Conservation (phyloP, 2,888 invertebrate species). For the Callyntrura guangdongensis region DNA sequence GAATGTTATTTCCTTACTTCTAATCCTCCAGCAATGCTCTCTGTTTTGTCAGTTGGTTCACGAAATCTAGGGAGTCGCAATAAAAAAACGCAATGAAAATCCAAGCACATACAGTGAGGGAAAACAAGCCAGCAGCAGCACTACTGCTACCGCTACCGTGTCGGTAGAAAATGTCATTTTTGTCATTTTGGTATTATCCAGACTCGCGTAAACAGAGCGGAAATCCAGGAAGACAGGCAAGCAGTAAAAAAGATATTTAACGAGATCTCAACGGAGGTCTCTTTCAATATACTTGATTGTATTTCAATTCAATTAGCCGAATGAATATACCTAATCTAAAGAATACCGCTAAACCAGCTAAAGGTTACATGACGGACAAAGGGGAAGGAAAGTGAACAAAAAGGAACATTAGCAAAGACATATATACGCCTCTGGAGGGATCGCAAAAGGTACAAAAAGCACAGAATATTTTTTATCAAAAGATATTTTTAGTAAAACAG, state of each 20-base stretch:
- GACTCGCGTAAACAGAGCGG: conserved; percentile 33
- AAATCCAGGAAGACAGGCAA: not conserved
- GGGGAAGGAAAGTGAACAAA: not conserved
- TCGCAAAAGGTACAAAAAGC: too few relatives aligned
- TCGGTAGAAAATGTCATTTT: conserved; percentile 36
- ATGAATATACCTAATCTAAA: not conserved
- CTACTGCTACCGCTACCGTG: too few relatives aligned
- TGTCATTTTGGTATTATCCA: conserved; percentile 43
- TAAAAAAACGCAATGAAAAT: conserved; percentile 27
- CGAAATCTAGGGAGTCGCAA: not conserved
- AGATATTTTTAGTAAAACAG: too few relatives aligned
- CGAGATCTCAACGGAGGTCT: not conserved
- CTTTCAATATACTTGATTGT: not conserved
- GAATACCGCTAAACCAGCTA: too few relatives aligned
- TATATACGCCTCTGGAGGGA: too few relatives aligned
- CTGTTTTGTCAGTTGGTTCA: not conserved
- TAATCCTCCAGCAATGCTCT: conserved; percentile 1
- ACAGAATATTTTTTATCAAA: too few relatives aligned
- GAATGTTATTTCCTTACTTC: conserved; percentile 42
- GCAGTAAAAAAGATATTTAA: not conserved
- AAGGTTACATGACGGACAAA: not conserved
- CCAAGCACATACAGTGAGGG: not conserved
- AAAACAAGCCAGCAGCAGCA: not conserved
- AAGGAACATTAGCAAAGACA: not conserved
- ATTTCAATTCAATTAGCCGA: conserved; percentile 7